phyloP scores from a whole-genome alignment of 2,797 vertebrate genomes.

The Helicolenus hilgendorfi region DNA sequence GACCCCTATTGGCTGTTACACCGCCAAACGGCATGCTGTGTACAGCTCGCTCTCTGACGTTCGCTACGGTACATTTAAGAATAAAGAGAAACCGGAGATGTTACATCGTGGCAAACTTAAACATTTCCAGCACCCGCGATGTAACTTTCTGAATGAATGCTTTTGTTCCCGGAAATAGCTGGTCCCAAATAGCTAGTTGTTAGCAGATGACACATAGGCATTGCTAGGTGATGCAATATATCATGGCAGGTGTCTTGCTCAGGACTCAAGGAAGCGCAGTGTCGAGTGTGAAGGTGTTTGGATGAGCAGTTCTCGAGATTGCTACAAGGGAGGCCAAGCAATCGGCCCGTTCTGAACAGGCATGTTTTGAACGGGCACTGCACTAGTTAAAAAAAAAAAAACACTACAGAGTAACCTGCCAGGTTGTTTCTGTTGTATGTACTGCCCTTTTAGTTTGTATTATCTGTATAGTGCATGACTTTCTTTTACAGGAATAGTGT shows the following conservation, averaged over 20 bases:
- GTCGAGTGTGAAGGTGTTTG: background rate
- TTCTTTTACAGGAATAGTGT: background rate
- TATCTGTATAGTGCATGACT: background rate
- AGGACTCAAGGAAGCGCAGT: background rate
- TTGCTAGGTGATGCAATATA: background rate
- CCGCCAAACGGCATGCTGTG: background rate
- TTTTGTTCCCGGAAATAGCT: background rate
- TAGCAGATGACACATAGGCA: background rate
- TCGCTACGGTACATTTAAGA: background rate
- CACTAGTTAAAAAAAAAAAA: too few species aligned
- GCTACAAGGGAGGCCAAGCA: background rate
- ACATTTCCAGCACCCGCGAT: background rate
- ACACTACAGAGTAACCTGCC: too few species aligned
- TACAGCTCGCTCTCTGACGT: background rate
- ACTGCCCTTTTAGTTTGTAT: background rate
- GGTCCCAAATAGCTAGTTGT: background rate
- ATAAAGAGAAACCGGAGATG: background rate
- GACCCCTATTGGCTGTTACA: background rate
- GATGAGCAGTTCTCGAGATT: background rate
- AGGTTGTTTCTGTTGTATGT: background rate
- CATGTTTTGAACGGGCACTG: too few species aligned
- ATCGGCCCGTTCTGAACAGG: background rate
- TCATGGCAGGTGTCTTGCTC: background rate
- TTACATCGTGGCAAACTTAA: background rate
- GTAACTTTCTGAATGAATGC: accelerated